Base-by-base conservation (phyloP, 2,888 invertebrate species). In the Panzeria rudis region DNA sequence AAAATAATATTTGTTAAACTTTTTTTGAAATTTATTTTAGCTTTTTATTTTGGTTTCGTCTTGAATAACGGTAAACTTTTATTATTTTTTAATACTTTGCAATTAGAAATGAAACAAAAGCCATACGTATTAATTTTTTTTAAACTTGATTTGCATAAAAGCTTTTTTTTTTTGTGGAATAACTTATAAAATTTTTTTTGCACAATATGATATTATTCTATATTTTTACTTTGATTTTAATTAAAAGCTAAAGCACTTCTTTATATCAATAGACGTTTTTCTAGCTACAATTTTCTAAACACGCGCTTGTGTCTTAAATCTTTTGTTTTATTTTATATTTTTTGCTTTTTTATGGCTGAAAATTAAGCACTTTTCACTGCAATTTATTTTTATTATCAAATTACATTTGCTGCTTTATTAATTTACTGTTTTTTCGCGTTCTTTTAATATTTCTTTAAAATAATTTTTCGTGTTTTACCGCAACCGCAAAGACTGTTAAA, bases 401-500 rank as follows among this genome's bases (percentile, higher is more conserved):
- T 69, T 64, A 35, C 44, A 47, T 41, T 73, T 68, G 1, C 38
- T 29, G 44, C n/a, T 71, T 15, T 29, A 17, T 54, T 61, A 47
- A 47, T 62, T 69, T 71, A 11, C 32, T 68, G 11, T 50, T 56
- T 47, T 76, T 62, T 66, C 47, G 38, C 61, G 54, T 72, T 75
- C 59, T 62, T 47, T 80, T 80, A 66, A 47, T 73, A 38, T 62
- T 82, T 72, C 41, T 69, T 41, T 32, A 20, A 59, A 59, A 20
- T 9, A 35, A 29, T 54, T 61, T 79, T 72, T 72, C 64, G 72
- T 72, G 44, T 84, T 79, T 47, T 66, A 79, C 82, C 82, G 82
- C 85, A 85, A 85, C 85, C 82, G 85, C 82, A 85, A 79, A 61
- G 82, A 85, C 78, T 75, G 75, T 83, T 85, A 76, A 64, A 80